These are phyloP conservation scores for Cynoglossus semilaevis DNA, from an alignment of 2,113 vertebrate species.

Conservation along the genomic window DNA sequence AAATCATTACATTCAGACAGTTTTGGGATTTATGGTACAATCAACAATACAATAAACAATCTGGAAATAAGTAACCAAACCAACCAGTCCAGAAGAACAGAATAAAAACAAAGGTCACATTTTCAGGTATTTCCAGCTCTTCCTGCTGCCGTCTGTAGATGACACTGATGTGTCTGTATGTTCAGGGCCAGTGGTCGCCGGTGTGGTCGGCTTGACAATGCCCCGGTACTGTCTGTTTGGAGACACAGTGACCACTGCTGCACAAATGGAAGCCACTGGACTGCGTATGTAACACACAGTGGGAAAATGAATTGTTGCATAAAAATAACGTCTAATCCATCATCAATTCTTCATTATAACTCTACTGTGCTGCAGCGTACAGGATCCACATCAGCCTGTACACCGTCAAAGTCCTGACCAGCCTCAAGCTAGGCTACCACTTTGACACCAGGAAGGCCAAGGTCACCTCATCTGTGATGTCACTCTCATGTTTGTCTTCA, in stretches of 20 bases:
- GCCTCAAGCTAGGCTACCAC: constrained; percentile 64
- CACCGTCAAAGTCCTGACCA: constrained; percentile 67
- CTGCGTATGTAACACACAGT: constrained; percentile 44
- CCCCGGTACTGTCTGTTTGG: constrained; percentile 87
- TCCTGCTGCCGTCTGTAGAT: neutral
- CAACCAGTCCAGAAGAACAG: too few relatives aligned
- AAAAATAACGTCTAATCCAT: neutral
- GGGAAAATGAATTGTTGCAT: neutral
- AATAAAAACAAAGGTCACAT: too few relatives aligned
- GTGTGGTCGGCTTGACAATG: constrained; percentile 86
- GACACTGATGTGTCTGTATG: neutral
- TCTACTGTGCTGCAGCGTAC: constrained; percentile 50
- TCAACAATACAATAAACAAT: too few relatives aligned
- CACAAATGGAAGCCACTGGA: constrained; percentile 64
- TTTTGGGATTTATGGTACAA: too few relatives aligned
- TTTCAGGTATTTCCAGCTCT: neutral
- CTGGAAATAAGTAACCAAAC: too few relatives aligned
- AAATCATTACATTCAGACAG: too few relatives aligned
- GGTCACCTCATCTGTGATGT: constrained; percentile 9
- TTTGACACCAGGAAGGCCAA: constrained; percentile 63
- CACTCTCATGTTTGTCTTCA: neutral
- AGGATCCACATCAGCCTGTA: constrained; percentile 69
- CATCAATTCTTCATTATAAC: too few relatives aligned
- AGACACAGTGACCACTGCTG: constrained; percentile 78
- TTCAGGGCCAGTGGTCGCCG: constrained; percentile 81